Conservation (phyloP, 2,797 vertebrate genomes). For the Zalophus californianus region DNA sequence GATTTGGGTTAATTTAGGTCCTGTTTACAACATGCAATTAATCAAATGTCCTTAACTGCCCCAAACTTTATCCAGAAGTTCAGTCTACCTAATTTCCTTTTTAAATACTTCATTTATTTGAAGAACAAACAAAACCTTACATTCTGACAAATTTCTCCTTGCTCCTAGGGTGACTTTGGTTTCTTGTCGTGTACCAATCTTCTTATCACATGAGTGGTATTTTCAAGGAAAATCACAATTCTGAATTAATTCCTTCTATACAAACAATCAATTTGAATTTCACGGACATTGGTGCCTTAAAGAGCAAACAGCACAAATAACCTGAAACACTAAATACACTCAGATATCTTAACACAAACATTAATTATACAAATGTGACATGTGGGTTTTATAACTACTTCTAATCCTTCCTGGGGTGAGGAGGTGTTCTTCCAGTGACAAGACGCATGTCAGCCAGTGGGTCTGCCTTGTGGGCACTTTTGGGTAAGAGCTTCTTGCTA, state of each 20-base stretch:
- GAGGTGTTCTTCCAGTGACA: fast-evolving
- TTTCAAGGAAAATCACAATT: neutral
- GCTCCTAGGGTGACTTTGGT: neutral
- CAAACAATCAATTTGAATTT: neutral
- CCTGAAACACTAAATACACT: fast-evolving
- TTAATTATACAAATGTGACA: neutral
- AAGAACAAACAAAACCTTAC: neutral
- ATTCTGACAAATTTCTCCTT: neutral
- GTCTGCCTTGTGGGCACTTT: neutral
- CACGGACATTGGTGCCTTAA: neutral
- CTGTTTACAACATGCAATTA: neutral
- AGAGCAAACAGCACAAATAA: neutral
- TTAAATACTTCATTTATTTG: neutral
- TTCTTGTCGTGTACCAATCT: neutral
- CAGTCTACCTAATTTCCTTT: neutral
- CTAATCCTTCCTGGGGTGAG: neutral
- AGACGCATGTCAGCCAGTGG: neutral
- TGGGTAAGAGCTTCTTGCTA: neutral
- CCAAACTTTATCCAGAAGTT: neutral
- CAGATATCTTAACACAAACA: neutral
- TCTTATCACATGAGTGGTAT: neutral
- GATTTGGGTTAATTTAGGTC: neutral
- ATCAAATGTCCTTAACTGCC: neutral
- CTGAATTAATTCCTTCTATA: neutral
- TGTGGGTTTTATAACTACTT: neutral